Percentiles rank a stretch among this genome's conserved stretches.
phyloP scores from a whole-genome alignment of 2,113 vertebrate genomes.

The Takifugu bimaculatus region DNA sequence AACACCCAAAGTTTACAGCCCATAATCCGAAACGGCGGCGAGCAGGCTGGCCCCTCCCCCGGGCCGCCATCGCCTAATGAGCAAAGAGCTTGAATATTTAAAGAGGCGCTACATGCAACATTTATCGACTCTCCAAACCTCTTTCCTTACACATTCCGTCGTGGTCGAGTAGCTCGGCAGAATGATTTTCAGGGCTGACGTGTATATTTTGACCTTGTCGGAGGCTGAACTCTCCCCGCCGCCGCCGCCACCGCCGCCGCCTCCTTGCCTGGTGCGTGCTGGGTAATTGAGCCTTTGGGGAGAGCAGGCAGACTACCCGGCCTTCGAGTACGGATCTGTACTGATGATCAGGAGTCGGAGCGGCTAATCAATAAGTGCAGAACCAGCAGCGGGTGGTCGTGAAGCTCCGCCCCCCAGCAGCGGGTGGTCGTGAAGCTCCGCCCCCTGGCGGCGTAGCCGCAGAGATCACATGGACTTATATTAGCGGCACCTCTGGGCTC shows the following conservation, averaged over 20 bases:
- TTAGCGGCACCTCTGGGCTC: constrained; percentile 37
- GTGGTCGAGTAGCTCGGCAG: constrained; percentile 17
- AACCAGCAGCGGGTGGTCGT: too few species aligned
- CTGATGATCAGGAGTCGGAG: constrained; percentile 57
- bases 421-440: not conserved
- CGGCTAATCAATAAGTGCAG: constrained; percentile 49
- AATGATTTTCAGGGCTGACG: constrained; percentile 44
- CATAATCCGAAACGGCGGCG: constrained; percentile 27
- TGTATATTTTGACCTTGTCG: constrained; percentile 64
- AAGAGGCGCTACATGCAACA: constrained; percentile 35
- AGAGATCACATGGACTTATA: constrained; percentile 32
- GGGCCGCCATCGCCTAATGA: constrained; percentile 47
- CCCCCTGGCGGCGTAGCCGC: constrained; percentile 24
- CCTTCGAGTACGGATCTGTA: constrained; percentile 49
- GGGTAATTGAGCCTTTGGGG: constrained; percentile 66
- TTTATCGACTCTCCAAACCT: constrained; percentile 42
- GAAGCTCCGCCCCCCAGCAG: not conserved
- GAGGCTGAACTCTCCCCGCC: constrained; percentile 29
- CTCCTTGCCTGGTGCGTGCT: constrained; percentile 27
- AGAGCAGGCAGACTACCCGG: constrained; percentile 43
- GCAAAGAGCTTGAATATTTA: constrained; percentile 47
- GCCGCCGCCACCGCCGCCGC: not conserved
- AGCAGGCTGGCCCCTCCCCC: not conserved
- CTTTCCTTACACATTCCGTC: constrained; percentile 42
- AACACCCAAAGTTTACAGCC: constrained; percentile 15